Evolutionary conservation across 2,888 invertebrate genomes (phyloP), one percentile per base, ranked within the genome.

Genomic region (Steinernema carpocapsae): DNA sequence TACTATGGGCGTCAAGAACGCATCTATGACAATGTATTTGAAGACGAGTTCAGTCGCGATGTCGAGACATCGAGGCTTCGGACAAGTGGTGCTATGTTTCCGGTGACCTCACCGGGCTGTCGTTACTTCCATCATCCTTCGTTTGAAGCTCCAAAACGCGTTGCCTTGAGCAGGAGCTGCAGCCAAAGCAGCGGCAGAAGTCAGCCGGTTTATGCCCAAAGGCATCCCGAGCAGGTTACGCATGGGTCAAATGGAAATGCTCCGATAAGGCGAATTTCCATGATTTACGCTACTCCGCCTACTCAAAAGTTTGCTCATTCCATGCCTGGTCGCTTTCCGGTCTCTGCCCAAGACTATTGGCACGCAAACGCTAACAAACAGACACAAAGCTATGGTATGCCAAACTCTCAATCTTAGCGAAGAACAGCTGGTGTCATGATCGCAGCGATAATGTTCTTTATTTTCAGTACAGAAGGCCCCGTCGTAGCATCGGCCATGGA

Each of bases 41-140:
- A 26, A 6, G 26, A 22, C 26, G 56, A 56, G 24, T 10, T n/a
- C n/a, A n/a, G 6, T 24, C 22, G 26, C 26, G 26, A 56, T 4
- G 56, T 24, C 43, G n/a, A n/a, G n/a, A n/a, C n/a, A 4, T 19
- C 3, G 3, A 6, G 48, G 26, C 17, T 56, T 22, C 56, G 26
- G 26, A 56, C 4, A 10, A 19, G 2, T 14, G 56, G 56, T 12
- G 56, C 26, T 17, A 6, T 26, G 12, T 56, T 56, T 17, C 56
- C 56, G 2, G 22, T 10, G 12, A 56, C n/a, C 51, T 10, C 14
- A 6, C 10, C 51, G 6, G 22, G 4, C 6, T 26, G 26, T 6
- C 56, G 56, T 4, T 56, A 56, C 26, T 3, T 56, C 56, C 26
- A 56, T 24, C 56, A 56, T 17, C 56, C 56, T 19, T 56, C 56